Base-by-base conservation (phyloP, 2,888 invertebrate species). In the Nowickia ferox region DNA sequence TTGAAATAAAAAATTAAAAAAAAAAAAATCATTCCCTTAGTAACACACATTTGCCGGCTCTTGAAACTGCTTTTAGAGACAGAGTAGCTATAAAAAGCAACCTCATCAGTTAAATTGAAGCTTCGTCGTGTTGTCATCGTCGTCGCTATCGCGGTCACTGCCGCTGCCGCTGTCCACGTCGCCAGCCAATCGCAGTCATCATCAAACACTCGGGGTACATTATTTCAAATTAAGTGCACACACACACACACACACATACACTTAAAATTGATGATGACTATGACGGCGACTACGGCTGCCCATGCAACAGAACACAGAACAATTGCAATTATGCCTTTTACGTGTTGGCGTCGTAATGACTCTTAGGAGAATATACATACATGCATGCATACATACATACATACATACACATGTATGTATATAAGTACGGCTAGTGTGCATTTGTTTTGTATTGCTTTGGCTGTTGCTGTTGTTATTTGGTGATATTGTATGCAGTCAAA, bases 301-400 rank as follows among this genome's bases (percentile, higher is more conserved):
- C 40, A 42, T 61, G 48, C 38, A 17, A 17, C 53, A 53, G 19
- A 53, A 72, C 71, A 76, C 63, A 63, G 55, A 72, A 72, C 84
- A 77, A 84, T 84, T 77, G 81, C 81, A 80, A 80, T 80, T 84
- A 80, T 84, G 84, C 80, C 71, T 84, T 84, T 77, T 84, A 84
- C 81, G 84, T 84, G 84, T 84, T 84, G 84, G 84, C 84, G 84
- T 84, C 77, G 76, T 77, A 84, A 84, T 84, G 84, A 77, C 84
- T 84, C 84, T 81, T 81, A 68, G 30, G 84, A 81, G 84, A 84
- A 68, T 81, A 71, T 59, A 30, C 6, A 30, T 30, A 30, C 6
- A 30, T 30, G 6, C 6, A 30, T 30, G 68, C 72, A 17, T 38
- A 53, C 19, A 10, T 15, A 10, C n/a, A 44, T n/a, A 40, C 3